These are phyloP conservation scores for Heteronetta atricapilla DNA, from an alignment of 2,113 vertebrate genomes.

Conservation along the genomic window DNA sequence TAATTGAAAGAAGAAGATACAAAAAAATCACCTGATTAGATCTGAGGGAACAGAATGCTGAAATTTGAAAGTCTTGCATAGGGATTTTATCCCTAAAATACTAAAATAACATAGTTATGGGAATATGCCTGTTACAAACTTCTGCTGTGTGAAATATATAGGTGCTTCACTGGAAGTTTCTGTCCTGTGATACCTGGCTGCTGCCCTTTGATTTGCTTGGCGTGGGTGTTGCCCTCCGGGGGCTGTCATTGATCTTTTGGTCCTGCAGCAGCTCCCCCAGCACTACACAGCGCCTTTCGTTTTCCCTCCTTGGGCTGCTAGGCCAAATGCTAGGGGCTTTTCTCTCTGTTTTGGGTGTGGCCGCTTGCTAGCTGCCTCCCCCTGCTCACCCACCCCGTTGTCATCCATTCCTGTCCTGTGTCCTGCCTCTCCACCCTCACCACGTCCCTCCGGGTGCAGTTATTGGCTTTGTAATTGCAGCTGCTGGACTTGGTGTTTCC, in stretches of 20 bases:
- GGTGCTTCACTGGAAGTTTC: neutral
- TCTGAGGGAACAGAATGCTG: neutral
- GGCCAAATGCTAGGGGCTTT: neutral
- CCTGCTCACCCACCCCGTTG: neutral
- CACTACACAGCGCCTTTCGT: too few species aligned
- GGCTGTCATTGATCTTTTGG: neutral
- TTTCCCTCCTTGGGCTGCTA: rapidly evolving
- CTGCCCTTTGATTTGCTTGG: neutral
- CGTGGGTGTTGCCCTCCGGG: rapidly evolving
- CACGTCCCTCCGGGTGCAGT: neutral
- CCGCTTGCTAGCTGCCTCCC: neutral
- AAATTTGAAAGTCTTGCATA: neutral
- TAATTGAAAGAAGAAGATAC: neutral
- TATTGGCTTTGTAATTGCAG: neutral
- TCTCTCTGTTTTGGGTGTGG: neutral
- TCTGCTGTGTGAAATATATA: neutral
- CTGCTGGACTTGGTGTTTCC: neutral
- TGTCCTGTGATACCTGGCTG: too few species aligned
- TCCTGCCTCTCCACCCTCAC: neutral
- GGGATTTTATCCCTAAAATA: neutral
- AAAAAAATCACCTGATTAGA: neutral
- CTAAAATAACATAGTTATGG: neutral
- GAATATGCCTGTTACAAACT: neutral
- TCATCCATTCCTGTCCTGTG: neutral
- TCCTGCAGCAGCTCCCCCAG: neutral